These are phyloP conservation scores for Crotophaga sulcirostris DNA, from an alignment of 2,113 vertebrate species.

Conservation along the genomic window DNA sequence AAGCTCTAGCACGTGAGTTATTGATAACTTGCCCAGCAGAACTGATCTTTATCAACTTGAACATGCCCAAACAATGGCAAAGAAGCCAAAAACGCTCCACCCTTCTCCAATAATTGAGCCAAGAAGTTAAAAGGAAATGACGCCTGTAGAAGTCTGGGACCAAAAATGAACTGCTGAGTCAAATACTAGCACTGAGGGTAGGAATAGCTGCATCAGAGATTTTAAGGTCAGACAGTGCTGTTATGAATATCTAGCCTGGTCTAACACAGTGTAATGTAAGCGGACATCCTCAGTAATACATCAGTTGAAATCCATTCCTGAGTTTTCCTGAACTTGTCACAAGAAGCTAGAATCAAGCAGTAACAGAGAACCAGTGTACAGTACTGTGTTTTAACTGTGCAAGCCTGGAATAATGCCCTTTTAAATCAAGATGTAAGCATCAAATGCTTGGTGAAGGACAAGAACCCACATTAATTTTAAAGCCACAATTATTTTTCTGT, in stretches of 20 bases:
- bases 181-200: not conserved
- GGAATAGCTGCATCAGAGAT: not conserved
- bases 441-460: not conserved
- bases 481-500: not conserved
- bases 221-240: not conserved
- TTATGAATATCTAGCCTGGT: not conserved
- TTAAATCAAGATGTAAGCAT: not conserved
- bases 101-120: constrained; percentile 19
- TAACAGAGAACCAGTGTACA: not conserved
- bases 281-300: not conserved
- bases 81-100: constrained; percentile 56
- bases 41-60: constrained; percentile 24
- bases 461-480: not conserved
- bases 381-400: not conserved
- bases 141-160: not conserved
- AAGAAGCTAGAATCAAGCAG: not conserved
- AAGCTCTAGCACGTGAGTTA: constrained; percentile 10
- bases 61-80: constrained; percentile 24
- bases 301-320: not conserved
- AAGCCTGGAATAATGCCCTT: not conserved
- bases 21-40: constrained; percentile 48
- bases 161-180: constrained; percentile 30
- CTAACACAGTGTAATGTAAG: not conserved
- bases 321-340: not conserved
- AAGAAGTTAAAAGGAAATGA: constrained; percentile 37